phyloP scores from a whole-genome alignment of 2,888 invertebrate species.

The Megastigmus dorsalis region DNA sequence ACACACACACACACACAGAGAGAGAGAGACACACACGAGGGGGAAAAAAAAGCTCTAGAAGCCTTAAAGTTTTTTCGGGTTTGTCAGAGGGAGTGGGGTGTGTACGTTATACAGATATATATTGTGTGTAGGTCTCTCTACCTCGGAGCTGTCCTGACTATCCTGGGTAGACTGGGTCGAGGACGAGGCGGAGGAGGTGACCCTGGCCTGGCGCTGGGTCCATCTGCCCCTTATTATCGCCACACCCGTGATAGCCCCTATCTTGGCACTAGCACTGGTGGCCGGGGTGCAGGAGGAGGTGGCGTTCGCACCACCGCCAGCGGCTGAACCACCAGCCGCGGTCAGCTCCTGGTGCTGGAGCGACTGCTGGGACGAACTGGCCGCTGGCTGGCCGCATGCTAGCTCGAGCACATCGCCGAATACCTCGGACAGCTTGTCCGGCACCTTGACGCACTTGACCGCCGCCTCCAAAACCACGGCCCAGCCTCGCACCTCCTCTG shows the following conservation, averaged over 20 bases:
- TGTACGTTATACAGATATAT: no score
- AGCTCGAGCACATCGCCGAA: conserved; percentile 71
- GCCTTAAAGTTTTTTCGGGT: no score
- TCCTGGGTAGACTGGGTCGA: conserved; percentile 65
- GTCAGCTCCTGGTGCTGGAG: conserved; percentile 54
- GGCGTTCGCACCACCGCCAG: conserved; percentile 46
- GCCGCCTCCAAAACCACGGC: conserved; percentile 67
- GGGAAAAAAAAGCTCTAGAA: no score
- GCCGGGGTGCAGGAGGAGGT: conserved; percentile 13
- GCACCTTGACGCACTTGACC: conserved; percentile 70
- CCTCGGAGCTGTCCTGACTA: conserved; percentile 68
- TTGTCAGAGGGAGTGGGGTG: not conserved
- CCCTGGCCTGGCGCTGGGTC: conserved; percentile 65
- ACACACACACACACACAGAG: no score
- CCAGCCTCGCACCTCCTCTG: not conserved
- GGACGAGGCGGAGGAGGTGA: conserved; percentile 62
- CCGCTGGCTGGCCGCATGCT: conserved; percentile 63
- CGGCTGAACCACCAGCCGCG: conserved; percentile 52
- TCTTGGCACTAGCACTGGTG: conserved; percentile 64
- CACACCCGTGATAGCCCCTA: conserved; percentile 67
- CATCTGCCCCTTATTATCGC: conserved; percentile 68
- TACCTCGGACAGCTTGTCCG: conserved; percentile 72
- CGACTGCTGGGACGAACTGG: not conserved
- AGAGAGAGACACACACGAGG: no score
- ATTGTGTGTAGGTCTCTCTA: conserved; percentile 44